Percentiles rank a stretch among this genome's conserved stretches.
phyloP scores from a whole-genome alignment of 1,140 invertebrate genomes.

The Cephus cinctus region DNA sequence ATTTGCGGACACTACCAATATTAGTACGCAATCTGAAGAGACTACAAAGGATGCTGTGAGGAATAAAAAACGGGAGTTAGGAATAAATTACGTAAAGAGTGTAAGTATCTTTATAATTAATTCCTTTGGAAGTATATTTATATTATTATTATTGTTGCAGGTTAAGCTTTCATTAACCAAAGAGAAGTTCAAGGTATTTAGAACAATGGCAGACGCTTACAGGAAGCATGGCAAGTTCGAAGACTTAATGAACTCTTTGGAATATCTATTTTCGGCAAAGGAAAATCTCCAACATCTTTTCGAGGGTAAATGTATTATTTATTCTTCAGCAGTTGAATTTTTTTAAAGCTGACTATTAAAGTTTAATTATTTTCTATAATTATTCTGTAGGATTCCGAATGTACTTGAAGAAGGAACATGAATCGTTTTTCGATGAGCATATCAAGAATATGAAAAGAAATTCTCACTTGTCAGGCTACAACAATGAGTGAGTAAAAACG shows the following conservation, averaged over 20 bases:
- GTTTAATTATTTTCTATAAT: constrained; percentile 8
- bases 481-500: no score
- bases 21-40: constrained; percentile 9
- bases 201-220: constrained; percentile 60
- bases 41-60: constrained; percentile 13
- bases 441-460: constrained; percentile 10
- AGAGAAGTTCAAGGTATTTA: constrained; percentile 61
- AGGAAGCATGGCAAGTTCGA: constrained; percentile 58
- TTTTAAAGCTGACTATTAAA: background rate
- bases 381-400: constrained; percentile 37
- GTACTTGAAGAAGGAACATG: constrained; percentile 40
- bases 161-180: constrained; percentile 56
- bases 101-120: background rate
- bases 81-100: constrained; percentile 1
- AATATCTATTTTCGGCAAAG: constrained; percentile 54
- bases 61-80: constrained; percentile 15
- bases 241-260: constrained; percentile 54
- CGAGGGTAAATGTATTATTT: constrained; percentile 44
- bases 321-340: constrained; percentile 8
- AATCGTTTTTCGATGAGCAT: constrained; percentile 25
- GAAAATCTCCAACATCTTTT: constrained; percentile 61
- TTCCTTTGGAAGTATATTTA: constrained; percentile 26
- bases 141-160: constrained; percentile 54
- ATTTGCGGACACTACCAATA: constrained; percentile 35
- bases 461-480: no score